Evolutionary conservation across 2,113 vertebrate genomes (phyloP).

Genomic region (Nansenia antarctica): DNA sequence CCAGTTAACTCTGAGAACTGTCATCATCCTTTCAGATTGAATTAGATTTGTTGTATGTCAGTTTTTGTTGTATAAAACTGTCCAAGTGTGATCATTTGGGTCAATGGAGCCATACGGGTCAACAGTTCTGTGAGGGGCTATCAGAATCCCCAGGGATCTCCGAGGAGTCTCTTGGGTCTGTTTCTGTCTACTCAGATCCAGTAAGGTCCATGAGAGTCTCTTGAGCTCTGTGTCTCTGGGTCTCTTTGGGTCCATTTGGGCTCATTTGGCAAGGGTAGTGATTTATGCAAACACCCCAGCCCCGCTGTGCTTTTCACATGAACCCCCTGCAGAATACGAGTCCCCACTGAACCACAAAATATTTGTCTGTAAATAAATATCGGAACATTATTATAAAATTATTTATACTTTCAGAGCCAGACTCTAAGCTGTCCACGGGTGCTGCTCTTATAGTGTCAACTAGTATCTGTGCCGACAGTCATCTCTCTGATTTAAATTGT

Average conservation of each 20-base stretch:
- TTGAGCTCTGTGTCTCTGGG: slow-evolving; percentile 56
- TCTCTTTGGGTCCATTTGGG: slow-evolving; percentile 38
- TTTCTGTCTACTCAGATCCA: slow-evolving; percentile 56
- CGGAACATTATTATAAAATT: slow-evolving; percentile 59
- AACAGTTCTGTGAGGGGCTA: slow-evolving; percentile 27
- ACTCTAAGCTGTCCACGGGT: slow-evolving; percentile 61
- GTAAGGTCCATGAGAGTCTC: slow-evolving; percentile 45
- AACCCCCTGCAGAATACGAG: slow-evolving; percentile 61
- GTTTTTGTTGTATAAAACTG: not conserved
- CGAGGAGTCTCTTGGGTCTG: slow-evolving; percentile 35
- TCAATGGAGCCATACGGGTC: not conserved
- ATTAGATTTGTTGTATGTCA: not conserved
- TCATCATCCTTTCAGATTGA: not conserved
- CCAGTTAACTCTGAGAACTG: no score
- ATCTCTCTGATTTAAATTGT: no score
- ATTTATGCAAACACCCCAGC: slow-evolving; percentile 68
- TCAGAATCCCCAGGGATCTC: slow-evolving; percentile 34
- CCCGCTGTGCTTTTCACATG: slow-evolving; percentile 68
- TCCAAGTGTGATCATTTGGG: not conserved
- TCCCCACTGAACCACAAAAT: slow-evolving; percentile 68
- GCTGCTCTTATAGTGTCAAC: slow-evolving; percentile 25
- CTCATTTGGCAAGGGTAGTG: slow-evolving; percentile 63
- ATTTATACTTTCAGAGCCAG: slow-evolving; percentile 63
- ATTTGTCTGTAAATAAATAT: slow-evolving; percentile 71
- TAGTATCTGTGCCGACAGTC: not conserved